Evolutionary conservation across 2,113 vertebrate genomes (phyloP), one percentile per base, ranked within the genome.

Genomic region (Myrmecophaga tridactyla): DNA sequence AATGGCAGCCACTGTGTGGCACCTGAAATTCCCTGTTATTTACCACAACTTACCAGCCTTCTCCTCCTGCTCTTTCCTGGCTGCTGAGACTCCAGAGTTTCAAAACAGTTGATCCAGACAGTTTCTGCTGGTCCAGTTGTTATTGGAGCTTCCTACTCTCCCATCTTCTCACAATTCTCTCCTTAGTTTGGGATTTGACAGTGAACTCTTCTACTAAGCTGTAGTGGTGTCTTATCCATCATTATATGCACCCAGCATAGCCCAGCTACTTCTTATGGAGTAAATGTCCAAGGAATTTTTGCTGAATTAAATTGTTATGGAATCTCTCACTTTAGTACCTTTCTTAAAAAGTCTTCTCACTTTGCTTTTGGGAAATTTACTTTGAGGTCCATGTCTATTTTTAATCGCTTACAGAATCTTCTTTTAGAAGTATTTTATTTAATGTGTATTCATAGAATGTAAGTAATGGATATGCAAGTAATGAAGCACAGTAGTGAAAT

Each of bases 351-450:
- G 0, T 8, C 51, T 82, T 86, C 67, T 78, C 6, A 2, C 1
- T 77, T 88, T 91, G 27, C 56, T 78, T 67, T 77, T 85, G 62
- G 65, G 85, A 92, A 96, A 69, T 89, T 86, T 82, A 39, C 21
- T 60, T n/a, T 85, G 48, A 46, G 21, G 3, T 65, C 29, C 23
- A 69, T 88, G 76, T 48, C 65, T 43, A 3, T 76, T n/a, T 41
- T 83, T 65, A 58, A 56, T 82, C 85, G 21, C 63, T 84, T 56
- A 36, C 48, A 31, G 7, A 76, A 60, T 69, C 36, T 86, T 46
- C 7, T 80, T 75, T 86, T 86, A 36, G 23, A 39, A 95, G 41
- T 69, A 53, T 43, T 88, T 41, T 94, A 78, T 67, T 69, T 56
- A 86, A 90, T 60, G 46, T 12, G 69, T 34, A n/a, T 20, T n/a